A percentile compares a stretch with the other conserved stretches of the same genome.
Conservation (phyloP, 2,888 invertebrate species). For the Tigriopus californicus region DNA sequence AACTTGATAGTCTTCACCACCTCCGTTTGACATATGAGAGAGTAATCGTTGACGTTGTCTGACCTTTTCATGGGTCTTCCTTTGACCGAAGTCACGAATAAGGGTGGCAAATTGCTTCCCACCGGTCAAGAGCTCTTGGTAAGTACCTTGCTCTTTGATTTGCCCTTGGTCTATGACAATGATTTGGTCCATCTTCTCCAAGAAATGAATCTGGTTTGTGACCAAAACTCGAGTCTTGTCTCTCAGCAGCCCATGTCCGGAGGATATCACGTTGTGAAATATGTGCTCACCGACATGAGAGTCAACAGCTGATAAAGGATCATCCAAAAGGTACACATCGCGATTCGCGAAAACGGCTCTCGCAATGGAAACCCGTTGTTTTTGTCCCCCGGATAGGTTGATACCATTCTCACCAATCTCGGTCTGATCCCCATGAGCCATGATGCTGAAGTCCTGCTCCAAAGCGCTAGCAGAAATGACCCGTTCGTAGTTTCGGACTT, state of each 20-base stretch:
- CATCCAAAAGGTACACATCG: slow-evolving; percentile 32
- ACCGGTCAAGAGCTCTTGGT: slow-evolving; percentile 28
- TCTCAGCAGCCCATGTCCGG: slow-evolving; percentile 12
- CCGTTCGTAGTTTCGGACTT: slow-evolving; percentile 24
- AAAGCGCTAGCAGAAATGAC: slow-evolving; percentile 30
- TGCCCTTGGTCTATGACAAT: slow-evolving; percentile 22
- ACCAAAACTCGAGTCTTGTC: slow-evolving; percentile 28
- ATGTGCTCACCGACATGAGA: slow-evolving; percentile 36
- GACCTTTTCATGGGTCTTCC: slow-evolving; percentile 25
- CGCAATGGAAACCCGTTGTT: slow-evolving; percentile 26
- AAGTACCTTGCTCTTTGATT: slow-evolving; percentile 18
- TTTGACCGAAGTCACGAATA: slow-evolving; percentile 27
- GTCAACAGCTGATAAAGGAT: slow-evolving; percentile 35
- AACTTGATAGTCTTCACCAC: no score
- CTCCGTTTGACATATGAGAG: no score
- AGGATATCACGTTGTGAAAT: slow-evolving; percentile 33
- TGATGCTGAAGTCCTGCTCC: slow-evolving; percentile 31
- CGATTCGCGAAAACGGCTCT: slow-evolving; percentile 25
- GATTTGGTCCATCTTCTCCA: slow-evolving; percentile 27
- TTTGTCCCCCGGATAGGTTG: slow-evolving; percentile 31
- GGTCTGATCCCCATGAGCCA: slow-evolving; percentile 35
- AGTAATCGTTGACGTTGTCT: no score
- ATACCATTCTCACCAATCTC: slow-evolving; percentile 49
- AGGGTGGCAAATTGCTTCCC: slow-evolving; percentile 32
- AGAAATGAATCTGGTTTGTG: slow-evolving; percentile 32